phyloP scores from a whole-genome alignment of 2,797 vertebrate species.

The Bradypus variegatus region DNA sequence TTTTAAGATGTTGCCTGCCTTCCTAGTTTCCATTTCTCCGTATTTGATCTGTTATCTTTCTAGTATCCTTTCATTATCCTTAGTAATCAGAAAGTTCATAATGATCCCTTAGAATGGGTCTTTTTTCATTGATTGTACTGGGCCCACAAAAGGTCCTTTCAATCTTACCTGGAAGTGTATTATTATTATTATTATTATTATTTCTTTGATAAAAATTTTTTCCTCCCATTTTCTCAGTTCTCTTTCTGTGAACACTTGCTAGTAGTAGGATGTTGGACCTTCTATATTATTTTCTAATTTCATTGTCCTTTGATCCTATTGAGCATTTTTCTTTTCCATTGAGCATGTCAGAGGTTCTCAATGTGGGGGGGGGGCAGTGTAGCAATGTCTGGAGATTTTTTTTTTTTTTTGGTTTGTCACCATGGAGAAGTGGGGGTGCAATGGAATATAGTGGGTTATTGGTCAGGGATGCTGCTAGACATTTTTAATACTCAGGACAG shows the following conservation, averaged over 20 bases:
- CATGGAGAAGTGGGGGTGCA: background rate
- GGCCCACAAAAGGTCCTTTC: background rate
- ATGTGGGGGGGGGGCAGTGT: background rate
- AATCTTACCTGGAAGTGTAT: background rate
- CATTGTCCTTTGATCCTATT: background rate
- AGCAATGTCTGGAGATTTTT: background rate
- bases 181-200: background rate
- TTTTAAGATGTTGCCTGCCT: background rate
- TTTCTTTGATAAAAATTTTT: background rate
- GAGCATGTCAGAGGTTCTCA: background rate
- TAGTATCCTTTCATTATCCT: background rate
- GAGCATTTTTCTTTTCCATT: background rate
- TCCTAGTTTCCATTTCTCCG: background rate
- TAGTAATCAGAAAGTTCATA: background rate
- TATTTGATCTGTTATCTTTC: constrained; percentile 8
- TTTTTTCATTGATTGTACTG: background rate
- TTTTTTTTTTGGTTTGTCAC: background rate
- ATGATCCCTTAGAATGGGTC: background rate
- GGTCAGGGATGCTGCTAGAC: background rate
- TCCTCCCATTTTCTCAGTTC: background rate
- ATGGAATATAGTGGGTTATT: background rate
- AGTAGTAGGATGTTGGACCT: background rate
- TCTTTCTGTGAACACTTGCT: background rate
- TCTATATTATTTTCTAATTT: background rate
- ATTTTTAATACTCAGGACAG: background rate